phyloP scores from a whole-genome alignment of 1,140 invertebrate genomes.

The Leptinotarsa undecemlineata region DNA sequence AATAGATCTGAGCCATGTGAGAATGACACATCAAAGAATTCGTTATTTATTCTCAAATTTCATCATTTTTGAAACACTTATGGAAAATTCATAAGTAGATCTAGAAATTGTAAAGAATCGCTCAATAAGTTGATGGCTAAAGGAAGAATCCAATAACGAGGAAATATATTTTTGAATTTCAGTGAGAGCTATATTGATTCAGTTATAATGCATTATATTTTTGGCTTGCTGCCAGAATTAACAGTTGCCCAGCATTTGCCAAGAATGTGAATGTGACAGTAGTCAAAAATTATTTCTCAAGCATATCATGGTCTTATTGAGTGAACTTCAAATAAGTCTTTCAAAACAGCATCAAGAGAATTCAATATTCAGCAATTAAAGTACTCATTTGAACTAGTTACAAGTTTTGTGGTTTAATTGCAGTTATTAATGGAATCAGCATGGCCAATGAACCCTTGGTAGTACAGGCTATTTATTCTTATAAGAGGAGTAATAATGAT shows the following conservation, averaged over 20 bases:
- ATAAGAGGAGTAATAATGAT: conserved; percentile 96
- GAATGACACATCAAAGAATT: conserved; percentile 3
- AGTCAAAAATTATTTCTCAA: conserved; percentile 50
- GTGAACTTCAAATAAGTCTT: conserved; percentile 2
- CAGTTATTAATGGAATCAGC: conserved; percentile 45
- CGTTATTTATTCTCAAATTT: not conserved
- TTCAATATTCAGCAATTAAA: not conserved
- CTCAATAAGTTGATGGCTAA: not conserved
- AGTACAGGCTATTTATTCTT: conserved; percentile 89
- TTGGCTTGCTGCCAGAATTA: conserved; percentile 47
- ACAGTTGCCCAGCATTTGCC: conserved; percentile 43
- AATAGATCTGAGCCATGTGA: not conserved
- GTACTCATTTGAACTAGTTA: not conserved
- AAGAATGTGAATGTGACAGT: conserved; percentile 57
- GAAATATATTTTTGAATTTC: conserved; percentile 5
- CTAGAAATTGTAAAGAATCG: not conserved
- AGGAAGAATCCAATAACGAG: not conserved
- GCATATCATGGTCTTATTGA: conserved; percentile 46
- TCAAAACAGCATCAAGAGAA: not conserved
- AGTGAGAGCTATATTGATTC: conserved; percentile 21
- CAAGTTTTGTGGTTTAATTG: conserved; percentile 21
- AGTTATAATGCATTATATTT: conserved; percentile 40
- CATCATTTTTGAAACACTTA: not conserved
- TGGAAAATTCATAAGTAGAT: not conserved
- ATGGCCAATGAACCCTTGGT: conserved; percentile 69